Percentiles rank a stretch among this genome's conserved stretches.
Evolutionary conservation across 1,140 invertebrate species (phyloP).

Genomic region (Cydia fagiglandana): DNA sequence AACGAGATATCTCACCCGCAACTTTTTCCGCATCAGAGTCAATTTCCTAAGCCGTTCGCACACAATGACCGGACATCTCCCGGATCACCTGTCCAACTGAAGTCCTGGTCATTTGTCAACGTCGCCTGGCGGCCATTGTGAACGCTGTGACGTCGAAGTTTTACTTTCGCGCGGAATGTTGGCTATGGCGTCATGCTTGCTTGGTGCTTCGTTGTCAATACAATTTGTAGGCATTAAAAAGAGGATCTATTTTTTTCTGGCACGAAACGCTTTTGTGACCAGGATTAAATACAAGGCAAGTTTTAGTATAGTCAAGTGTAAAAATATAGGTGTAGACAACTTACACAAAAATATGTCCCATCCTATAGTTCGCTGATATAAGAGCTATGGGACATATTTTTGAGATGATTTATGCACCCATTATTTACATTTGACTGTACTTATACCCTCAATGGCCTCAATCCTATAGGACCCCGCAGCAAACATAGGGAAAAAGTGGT

Average conservation of each 20-base stretch:
- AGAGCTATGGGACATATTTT: too few species aligned
- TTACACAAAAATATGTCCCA: too few species aligned
- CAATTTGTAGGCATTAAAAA: background rate
- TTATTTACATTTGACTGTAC: too few species aligned
- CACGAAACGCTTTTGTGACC: background rate
- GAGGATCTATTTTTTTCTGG: background rate
- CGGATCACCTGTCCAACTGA: constrained; percentile 62
- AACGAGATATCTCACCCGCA: background rate
- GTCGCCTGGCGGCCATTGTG: constrained; percentile 46
- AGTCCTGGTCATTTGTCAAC: constrained; percentile 59
- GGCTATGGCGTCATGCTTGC: background rate
- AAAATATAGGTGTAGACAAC: too few species aligned
- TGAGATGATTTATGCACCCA: too few species aligned
- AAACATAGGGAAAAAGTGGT: too few species aligned
- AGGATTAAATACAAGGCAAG: too few species aligned
- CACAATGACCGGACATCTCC: constrained; percentile 56
- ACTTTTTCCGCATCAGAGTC: constrained; percentile 17
- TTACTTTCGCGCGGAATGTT: constrained; percentile 18
- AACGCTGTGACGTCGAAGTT: constrained; percentile 27
- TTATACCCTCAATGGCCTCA: too few species aligned
- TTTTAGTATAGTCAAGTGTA: too few species aligned
- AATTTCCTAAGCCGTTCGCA: constrained; percentile 8
- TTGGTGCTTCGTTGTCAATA: constrained; percentile 1
- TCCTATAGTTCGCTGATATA: too few species aligned
- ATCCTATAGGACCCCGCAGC: too few species aligned